Conservation (phyloP, 1,140 invertebrate genomes). For the Akabosia matsudoensis region DNA sequence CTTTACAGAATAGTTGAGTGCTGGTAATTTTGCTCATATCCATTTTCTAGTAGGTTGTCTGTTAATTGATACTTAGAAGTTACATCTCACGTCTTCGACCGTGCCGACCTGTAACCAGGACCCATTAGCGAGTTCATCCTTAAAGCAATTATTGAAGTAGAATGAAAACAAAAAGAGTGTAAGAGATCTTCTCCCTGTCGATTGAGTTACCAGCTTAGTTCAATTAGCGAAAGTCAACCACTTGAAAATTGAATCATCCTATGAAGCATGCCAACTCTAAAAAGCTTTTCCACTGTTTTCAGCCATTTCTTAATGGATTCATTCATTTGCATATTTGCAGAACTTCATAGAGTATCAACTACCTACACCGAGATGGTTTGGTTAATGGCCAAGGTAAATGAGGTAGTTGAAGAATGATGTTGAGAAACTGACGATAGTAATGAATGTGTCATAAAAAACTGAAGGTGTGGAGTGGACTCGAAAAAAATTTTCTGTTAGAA, state of each 20-base stretch:
- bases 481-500: no score
- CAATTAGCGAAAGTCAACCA: constrained; percentile 20
- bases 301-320: neutral
- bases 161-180: no score
- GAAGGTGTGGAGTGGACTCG: no score
- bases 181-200: no score
- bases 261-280: neutral
- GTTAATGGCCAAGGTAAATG: neutral
- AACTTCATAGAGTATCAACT: neutral
- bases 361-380: neutral
- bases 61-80: constrained; percentile 12
- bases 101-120: neutral
- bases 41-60: neutral
- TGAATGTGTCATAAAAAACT: no score
- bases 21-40: neutral
- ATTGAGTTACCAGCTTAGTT: neutral
- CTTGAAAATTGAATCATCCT: neutral
- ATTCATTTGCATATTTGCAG: neutral
- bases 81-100: neutral
- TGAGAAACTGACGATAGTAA: no score
- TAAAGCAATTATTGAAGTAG: neutral
- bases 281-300: neutral
- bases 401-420: neutral
- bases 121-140: neutral
- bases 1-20: neutral